Percentiles rank a stretch among this genome's conserved stretches.
Evolutionary conservation across 2,797 vertebrate species (phyloP).

Genomic region (Menidia menidia): DNA sequence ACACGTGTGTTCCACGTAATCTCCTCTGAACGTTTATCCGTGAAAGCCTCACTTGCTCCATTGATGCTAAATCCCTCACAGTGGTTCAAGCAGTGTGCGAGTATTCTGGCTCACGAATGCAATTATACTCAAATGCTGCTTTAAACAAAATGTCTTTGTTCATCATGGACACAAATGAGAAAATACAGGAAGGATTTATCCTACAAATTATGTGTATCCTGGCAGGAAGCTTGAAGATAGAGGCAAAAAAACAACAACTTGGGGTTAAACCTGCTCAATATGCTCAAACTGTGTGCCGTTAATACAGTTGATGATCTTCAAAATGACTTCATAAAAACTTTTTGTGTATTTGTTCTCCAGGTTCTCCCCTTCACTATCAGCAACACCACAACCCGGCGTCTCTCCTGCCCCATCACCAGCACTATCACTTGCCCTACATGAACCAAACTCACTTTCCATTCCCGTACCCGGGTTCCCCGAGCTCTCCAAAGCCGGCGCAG

Average conservation of each 20-base stretch:
- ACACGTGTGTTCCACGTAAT: constrained; percentile 61
- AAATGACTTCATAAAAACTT: background rate
- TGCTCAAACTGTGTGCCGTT: constrained; percentile 1
- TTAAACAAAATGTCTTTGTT: constrained; percentile 66
- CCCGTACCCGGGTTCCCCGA: constrained; percentile 64
- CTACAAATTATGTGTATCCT: constrained; percentile 39
- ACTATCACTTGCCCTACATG: constrained; percentile 71
- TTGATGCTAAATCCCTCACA: constrained; percentile 39
- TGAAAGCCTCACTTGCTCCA: constrained; percentile 35
- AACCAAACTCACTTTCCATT: constrained; percentile 75
- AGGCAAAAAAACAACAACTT: constrained; percentile 26
- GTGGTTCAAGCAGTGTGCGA: constrained; percentile 20
- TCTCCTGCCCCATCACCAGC: constrained; percentile 78
- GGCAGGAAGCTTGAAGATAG: constrained; percentile 32
- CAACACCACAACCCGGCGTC: constrained; percentile 68
- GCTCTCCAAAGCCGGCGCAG: constrained; percentile 70
- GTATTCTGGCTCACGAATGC: constrained; percentile 31
- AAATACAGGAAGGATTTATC: constrained; percentile 46
- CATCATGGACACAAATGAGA: constrained; percentile 57
- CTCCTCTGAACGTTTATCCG: constrained; percentile 29
- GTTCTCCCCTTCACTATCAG: constrained; percentile 73
- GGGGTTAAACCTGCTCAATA: constrained; percentile 8
- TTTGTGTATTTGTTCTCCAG: constrained; percentile 62
- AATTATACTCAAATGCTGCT: constrained; percentile 54
- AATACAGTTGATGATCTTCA: background rate